Conservation (phyloP, 2,797 vertebrate genomes). For the Antennarius maculatus region DNA sequence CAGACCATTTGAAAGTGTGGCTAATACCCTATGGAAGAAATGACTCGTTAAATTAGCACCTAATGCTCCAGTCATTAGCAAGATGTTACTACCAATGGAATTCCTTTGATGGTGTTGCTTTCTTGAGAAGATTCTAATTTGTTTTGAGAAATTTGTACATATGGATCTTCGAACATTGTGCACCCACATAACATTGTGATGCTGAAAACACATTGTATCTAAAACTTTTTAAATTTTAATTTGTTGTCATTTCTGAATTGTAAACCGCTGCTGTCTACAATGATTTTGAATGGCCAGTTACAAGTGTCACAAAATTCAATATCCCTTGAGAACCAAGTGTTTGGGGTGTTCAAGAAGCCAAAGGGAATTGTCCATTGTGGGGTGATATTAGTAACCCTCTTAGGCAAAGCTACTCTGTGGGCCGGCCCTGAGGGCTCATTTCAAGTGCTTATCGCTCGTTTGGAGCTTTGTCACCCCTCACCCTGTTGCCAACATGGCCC, state of each 20-base stretch:
- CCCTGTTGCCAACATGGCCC: slow-evolving; percentile 71
- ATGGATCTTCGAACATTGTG: slow-evolving; percentile 37
- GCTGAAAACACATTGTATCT: not conserved
- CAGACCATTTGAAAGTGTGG: slow-evolving; percentile 74
- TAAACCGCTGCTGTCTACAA: slow-evolving; percentile 6
- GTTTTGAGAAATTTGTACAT: slow-evolving; percentile 40
- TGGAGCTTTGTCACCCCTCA: slow-evolving; percentile 78
- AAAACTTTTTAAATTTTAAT: slow-evolving; percentile 8
- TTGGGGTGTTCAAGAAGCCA: slow-evolving; percentile 65
- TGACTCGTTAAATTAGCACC: slow-evolving; percentile 79
- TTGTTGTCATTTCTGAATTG: slow-evolving; percentile 21
- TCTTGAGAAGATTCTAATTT: slow-evolving; percentile 47
- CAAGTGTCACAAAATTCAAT: slow-evolving; percentile 39
- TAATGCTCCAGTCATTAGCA: slow-evolving; percentile 78
- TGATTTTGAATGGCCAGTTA: slow-evolving; percentile 18
- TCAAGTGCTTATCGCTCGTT: slow-evolving; percentile 81
- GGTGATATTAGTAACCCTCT: slow-evolving; percentile 83
- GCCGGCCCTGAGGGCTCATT: slow-evolving; percentile 79
- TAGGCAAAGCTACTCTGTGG: slow-evolving; percentile 79
- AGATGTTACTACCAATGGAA: slow-evolving; percentile 72
- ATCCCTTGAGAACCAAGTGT: slow-evolving; percentile 51
- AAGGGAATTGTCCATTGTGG: slow-evolving; percentile 73
- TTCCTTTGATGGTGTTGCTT: slow-evolving; percentile 77
- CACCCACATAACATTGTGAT: slow-evolving; percentile 22
- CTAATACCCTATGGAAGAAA: slow-evolving; percentile 79